Base-by-base conservation (phyloP, 2,113 vertebrate genomes). In the Tychaedon coryphoeus region DNA sequence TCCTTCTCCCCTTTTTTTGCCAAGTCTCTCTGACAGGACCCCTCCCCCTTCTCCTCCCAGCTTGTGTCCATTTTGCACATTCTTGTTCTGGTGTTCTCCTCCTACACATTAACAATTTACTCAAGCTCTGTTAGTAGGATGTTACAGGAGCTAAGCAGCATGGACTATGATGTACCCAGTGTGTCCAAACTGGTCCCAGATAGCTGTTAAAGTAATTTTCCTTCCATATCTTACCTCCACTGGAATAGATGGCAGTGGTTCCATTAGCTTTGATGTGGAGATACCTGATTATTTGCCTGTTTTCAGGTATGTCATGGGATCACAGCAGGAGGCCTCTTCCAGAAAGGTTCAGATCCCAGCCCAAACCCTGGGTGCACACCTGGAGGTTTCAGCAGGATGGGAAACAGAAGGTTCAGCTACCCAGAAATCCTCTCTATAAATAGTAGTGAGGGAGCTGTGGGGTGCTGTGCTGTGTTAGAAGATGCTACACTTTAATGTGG, bases 281-380 rank as follows among this genome's bases (percentile, higher is more conserved):
- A 42, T 42, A 33, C 12, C 65, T 82, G 70, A 75, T 78, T 64
- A 75, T 72, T 42, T 36, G 6, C 13, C 57, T 42, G 19, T 78
- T 92, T 87, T 87, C 62, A 75, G 62, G 85, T n/a, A 48, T 26
- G 36, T 53, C 62, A 2, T 2, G 48, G 57, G 38, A 29, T 87
- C 57, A 33, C 66, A 65, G 70, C 29, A 81, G 69, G n/a, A 84
- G 38, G 16, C 33, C 12, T 78, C 34, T n/a, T 87, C 86, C 87
- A 69, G n/a, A 82, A 87, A 56, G 12, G 7, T 85, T 92, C 1
- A 0, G 62, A 75, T 96, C 75, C 50, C 15, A 82, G 66, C 33
- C 50, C 5, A 3, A 75, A 20, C 42, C 47, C 74, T 1, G 3
- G 69, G 57, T 0, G 0, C 2, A 0, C 29, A 40, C 29, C 29